phyloP scores from a whole-genome alignment of 2,888 invertebrate genomes.

The Philopedon plagiatum region DNA sequence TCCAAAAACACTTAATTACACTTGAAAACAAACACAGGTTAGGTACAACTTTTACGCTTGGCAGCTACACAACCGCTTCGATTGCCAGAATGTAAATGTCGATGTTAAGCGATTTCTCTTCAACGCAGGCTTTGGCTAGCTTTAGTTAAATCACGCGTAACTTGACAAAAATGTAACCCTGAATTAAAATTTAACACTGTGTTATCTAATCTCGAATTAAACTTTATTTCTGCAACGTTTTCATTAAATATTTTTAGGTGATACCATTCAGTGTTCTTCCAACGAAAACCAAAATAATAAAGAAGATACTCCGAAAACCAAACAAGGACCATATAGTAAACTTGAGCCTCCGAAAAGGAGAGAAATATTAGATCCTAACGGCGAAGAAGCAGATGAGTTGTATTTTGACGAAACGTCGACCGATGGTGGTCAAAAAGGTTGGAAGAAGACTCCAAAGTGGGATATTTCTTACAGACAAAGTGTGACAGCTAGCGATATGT shows the following conservation, averaged over 20 bases:
- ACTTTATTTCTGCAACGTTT: too few species aligned
- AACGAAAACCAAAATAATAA: background rate
- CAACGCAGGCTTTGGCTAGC: too few species aligned
- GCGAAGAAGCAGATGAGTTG: conserved; percentile 67
- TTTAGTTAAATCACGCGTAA: too few species aligned
- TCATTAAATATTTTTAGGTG: background rate
- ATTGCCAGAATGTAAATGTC: too few species aligned
- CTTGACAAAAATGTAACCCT: too few species aligned
- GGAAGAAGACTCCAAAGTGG: conserved; percentile 80
- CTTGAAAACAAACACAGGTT: too few species aligned
- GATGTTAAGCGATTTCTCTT: too few species aligned
- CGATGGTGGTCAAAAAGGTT: conserved; percentile 65
- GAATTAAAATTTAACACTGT: too few species aligned
- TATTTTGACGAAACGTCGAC: conserved; percentile 66
- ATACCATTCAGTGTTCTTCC: conserved; percentile 1
- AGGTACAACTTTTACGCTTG: too few species aligned
- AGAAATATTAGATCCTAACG: conserved; percentile 71
- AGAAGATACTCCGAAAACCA: conserved; percentile 48
- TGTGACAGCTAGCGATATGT: conserved; percentile 89
- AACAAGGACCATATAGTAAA: conserved; percentile 64
- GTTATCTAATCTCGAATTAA: too few species aligned
- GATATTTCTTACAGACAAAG: conserved; percentile 88
- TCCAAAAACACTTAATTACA: too few species aligned
- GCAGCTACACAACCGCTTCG: too few species aligned
- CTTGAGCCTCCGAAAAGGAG: conserved; percentile 50